phyloP scores from a whole-genome alignment of 2,113 vertebrate genomes.

The Colius striatus region DNA sequence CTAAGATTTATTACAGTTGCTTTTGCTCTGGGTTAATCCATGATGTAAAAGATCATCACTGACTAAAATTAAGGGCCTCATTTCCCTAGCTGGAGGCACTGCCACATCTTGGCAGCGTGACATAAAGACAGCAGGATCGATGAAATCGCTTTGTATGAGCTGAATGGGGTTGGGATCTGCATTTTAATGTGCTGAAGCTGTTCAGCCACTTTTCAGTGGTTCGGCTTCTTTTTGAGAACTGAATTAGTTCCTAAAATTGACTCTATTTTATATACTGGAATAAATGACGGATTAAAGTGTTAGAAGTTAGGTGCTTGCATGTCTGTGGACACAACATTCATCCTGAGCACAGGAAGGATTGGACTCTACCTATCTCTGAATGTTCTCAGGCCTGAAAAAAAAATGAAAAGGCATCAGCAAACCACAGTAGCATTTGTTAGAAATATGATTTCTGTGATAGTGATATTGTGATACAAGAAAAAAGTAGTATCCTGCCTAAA shows the following conservation, averaged over 20 bases:
- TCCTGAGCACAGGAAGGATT: background rate
- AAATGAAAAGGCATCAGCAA: background rate
- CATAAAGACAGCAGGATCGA: background rate
- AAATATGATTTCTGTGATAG: background rate
- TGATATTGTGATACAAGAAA: fast-evolving
- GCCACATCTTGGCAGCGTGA: background rate
- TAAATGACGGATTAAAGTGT: fast-evolving
- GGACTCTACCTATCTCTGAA: background rate
- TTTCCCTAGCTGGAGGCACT: background rate
- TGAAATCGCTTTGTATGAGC: background rate
- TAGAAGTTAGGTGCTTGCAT: background rate
- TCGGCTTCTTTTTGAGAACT: background rate
- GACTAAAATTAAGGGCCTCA: background rate
- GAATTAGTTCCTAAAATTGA: fast-evolving
- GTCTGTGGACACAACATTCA: background rate
- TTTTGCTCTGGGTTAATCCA: background rate
- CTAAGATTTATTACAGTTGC: background rate
- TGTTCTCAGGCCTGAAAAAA: background rate
- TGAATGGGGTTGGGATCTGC: background rate
- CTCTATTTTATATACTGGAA: fast-evolving
- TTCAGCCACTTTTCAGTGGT: background rate
- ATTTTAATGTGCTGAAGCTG: background rate
- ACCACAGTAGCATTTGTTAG: background rate
- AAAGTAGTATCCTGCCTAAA: background rate
- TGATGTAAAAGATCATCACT: background rate